Evolutionary conservation across 2,797 vertebrate genomes (phyloP), one percentile per base, ranked within the genome.

Genomic region (Acropternis orthonyx): DNA sequence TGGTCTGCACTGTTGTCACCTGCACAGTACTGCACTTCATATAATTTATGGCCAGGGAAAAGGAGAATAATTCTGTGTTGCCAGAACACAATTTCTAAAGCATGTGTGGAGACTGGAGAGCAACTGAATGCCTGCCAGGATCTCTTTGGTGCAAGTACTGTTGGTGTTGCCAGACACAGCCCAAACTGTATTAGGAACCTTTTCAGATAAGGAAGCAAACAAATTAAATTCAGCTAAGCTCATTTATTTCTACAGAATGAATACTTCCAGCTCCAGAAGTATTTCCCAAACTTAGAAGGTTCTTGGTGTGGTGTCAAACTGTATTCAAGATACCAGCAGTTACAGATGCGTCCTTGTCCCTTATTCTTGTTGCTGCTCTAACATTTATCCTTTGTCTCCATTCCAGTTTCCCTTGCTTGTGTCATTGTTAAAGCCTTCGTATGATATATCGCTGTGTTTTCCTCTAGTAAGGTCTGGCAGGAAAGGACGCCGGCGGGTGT

Each of bases 391-490:
- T 92, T 96, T 93, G 93, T 96, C 94, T 97, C 91, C 94, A 91
- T 82, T 92, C 85, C 96, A 96, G 41, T 93, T 97, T 93, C 96
- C 68, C 93, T 95, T 61, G 56, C 89, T 76, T 92, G 91, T 98
- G 88, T 85, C 96, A 52, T 94, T 97, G 96, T 97, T 96, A 88
- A 97, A 97, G 95, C 93, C 98, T 98, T 72, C 71, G 63, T 98
- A 83, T 98, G 98, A 98, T 97, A 95, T 98, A 95, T 98, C 95
- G 34, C 98, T 98, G 98, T 98, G 98, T 98, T 98, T 98, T 96
- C 98, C 98, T 98, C 98, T 98, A 99, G 98, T 98, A 97, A 98
- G 98, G 97, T 98, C 97, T 98, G 98, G 97, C 98, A 98, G 98
- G 98, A 98, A 98, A 98, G 98, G 98, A 98, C 98, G 98, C 97